Evolutionary conservation across 2,797 vertebrate genomes (phyloP).

Genomic region (Chaetodon trifasciatus): DNA sequence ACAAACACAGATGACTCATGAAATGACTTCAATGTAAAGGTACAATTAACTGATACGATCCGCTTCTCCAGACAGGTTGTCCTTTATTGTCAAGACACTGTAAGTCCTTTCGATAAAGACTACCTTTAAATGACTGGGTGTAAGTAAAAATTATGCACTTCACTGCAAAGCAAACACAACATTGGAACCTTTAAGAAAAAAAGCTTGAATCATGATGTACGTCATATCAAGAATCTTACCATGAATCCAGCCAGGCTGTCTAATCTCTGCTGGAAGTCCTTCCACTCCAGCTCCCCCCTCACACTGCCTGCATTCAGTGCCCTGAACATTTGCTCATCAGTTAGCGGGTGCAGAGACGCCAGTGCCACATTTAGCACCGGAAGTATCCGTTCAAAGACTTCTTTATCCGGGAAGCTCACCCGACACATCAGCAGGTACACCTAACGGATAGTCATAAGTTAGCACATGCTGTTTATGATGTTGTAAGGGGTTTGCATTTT

Average conservation of each 20-base stretch:
- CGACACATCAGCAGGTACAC: conserved; percentile 97
- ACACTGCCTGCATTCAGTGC: conserved; percentile 94
- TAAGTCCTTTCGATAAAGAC: neutral
- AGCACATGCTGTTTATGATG: conserved; percentile 4
- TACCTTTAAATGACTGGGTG: neutral
- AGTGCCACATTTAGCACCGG: conserved; percentile 95
- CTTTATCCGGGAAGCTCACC: conserved; percentile 92
- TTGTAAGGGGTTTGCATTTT: neutral
- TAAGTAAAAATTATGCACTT: neutral
- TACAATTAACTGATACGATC: neutral
- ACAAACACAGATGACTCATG: conserved; percentile 9
- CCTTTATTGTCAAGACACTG: neutral
- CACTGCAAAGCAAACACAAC: neutral
- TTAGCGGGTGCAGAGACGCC: conserved; percentile 96
- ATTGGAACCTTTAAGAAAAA: conserved; percentile 18
- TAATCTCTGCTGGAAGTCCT: conserved; percentile 95
- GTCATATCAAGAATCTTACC: conserved; percentile 77
- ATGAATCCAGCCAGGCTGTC: conserved; percentile 95
- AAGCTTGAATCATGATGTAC: conserved; percentile 27
- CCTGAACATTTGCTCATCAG: conserved; percentile 97
- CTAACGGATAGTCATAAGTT: conserved; percentile 54
- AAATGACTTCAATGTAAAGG: neutral
- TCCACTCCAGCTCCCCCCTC: conserved; percentile 92
- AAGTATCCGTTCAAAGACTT: conserved; percentile 91
- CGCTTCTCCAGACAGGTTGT: rapidly evolving